Percentiles rank a stretch among this genome's conserved stretches.
phyloP scores from a whole-genome alignment of 1,140 invertebrate genomes.

The Dolichoris vasculosae region DNA sequence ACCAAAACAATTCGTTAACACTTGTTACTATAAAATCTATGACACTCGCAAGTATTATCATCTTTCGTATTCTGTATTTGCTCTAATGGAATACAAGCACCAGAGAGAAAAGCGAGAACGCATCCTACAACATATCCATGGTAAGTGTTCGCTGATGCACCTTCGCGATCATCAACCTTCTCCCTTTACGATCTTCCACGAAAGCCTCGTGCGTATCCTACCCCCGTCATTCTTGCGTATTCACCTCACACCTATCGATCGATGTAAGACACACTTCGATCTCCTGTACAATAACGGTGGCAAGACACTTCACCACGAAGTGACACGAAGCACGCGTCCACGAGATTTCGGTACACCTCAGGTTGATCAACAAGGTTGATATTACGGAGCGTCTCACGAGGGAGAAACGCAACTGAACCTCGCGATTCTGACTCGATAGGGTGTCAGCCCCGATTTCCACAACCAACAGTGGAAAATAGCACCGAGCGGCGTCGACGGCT shows the following conservation, averaged over 20 bases:
- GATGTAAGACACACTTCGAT: neutral
- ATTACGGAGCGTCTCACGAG: conserved; percentile 47
- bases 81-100: no score
- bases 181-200: neutral
- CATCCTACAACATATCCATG: no score
- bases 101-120: neutral
- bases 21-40: neutral
- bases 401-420: conserved; percentile 65
- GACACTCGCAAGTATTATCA: neutral
- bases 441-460: conserved; percentile 59
- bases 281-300: neutral
- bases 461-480: conserved; percentile 41
- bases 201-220: neutral
- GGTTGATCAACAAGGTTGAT: neutral
- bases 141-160: no score
- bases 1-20: neutral
- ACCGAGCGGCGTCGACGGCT: conserved; percentile 52
- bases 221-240: neutral
- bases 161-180: neutral
- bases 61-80: neutral
- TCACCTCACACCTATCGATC: neutral
- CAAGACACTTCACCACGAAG: neutral
- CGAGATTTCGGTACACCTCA: neutral
- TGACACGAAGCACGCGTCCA: neutral
- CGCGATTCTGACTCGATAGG: conserved; percentile 55